Evolutionary conservation across 2,113 vertebrate species (phyloP).

Genomic region (Grallaria varia): DNA sequence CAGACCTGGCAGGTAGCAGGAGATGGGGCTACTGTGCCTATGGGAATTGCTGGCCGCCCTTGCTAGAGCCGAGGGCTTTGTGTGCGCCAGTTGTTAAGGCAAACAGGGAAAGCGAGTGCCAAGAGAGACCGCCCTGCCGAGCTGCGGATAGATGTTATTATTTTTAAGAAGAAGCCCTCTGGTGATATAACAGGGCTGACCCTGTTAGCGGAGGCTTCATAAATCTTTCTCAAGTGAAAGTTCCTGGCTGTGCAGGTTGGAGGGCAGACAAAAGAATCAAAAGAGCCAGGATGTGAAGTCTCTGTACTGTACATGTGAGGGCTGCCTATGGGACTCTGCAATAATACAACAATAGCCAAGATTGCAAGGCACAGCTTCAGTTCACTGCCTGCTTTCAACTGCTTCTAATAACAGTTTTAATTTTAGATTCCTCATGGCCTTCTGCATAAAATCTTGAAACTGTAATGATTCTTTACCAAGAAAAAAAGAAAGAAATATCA

Average conservation of each 20-base stretch:
- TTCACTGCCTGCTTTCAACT: constrained; percentile 75
- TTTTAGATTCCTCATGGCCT: constrained; percentile 53
- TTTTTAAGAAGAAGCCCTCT: constrained; percentile 86
- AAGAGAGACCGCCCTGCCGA: constrained; percentile 75
- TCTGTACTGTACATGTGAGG: constrained; percentile 76
- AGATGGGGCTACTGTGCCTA: constrained; percentile 62
- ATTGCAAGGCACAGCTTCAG: constrained; percentile 64
- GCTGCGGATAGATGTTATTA: constrained; percentile 86
- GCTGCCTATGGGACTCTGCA: constrained; percentile 82
- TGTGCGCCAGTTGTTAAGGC: constrained; percentile 78
- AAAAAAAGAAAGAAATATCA: neutral
- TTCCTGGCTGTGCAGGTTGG: constrained; percentile 87
- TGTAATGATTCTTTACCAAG: neutral
- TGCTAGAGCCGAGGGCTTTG: constrained; percentile 19
- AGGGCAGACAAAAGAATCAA: constrained; percentile 85
- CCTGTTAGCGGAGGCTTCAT: constrained; percentile 81
- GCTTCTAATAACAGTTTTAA: constrained; percentile 74
- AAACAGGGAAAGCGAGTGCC: constrained; percentile 80
- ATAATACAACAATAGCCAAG: constrained; percentile 90
- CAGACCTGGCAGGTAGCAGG: constrained; percentile 46
- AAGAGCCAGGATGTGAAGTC: constrained; percentile 87
- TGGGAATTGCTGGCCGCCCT: constrained; percentile 47
- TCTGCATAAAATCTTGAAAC: constrained; percentile 52
- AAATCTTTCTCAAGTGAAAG: constrained; percentile 90
- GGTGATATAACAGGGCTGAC: constrained; percentile 83